phyloP scores from a whole-genome alignment of 2,113 vertebrate genomes.

The Carassius auratus region DNA sequence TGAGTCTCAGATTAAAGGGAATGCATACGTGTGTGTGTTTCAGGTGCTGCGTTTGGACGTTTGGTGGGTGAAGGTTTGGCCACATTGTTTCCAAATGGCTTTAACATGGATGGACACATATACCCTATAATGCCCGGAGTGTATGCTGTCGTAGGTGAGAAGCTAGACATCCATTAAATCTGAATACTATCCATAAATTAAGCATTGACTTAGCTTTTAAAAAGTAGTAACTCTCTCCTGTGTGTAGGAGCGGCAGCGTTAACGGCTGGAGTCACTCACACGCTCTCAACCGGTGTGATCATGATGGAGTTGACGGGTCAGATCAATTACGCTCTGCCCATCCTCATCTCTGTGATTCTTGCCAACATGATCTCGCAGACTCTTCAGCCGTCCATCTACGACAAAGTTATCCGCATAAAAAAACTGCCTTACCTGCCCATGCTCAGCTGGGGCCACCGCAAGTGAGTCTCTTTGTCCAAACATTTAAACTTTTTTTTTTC shows the following conservation, averaged over 20 bases:
- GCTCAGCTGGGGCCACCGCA: slow-evolving; percentile 90
- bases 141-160: slow-evolving; percentile 94
- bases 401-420: slow-evolving; percentile 97
- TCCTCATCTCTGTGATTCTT: slow-evolving; percentile 95
- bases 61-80: slow-evolving; percentile 97
- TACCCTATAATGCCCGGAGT: slow-evolving; percentile 93
- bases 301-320: slow-evolving; percentile 97
- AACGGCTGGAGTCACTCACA: slow-evolving; percentile 94
- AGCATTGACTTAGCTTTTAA: background rate
- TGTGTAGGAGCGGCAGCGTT: slow-evolving; percentile 87
- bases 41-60: slow-evolving; percentile 94
- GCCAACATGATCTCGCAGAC: slow-evolving; percentile 94
- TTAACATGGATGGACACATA: slow-evolving; percentile 85
- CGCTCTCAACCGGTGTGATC: slow-evolving; percentile 92
- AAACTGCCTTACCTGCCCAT: slow-evolving; percentile 94
- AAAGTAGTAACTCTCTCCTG: background rate
- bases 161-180: too few relatives aligned
- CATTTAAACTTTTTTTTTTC: background rate
- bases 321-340: slow-evolving; percentile 92
- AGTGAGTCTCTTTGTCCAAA: slow-evolving; percentile 76
- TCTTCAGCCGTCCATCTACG: slow-evolving; percentile 94
- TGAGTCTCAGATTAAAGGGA: background rate
- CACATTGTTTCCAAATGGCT: slow-evolving; percentile 94
- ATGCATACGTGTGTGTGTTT: slow-evolving; percentile 17
- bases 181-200: background rate